Evolutionary conservation across 1,140 invertebrate species (phyloP).

Genomic region (Cotesia glomerata): DNA sequence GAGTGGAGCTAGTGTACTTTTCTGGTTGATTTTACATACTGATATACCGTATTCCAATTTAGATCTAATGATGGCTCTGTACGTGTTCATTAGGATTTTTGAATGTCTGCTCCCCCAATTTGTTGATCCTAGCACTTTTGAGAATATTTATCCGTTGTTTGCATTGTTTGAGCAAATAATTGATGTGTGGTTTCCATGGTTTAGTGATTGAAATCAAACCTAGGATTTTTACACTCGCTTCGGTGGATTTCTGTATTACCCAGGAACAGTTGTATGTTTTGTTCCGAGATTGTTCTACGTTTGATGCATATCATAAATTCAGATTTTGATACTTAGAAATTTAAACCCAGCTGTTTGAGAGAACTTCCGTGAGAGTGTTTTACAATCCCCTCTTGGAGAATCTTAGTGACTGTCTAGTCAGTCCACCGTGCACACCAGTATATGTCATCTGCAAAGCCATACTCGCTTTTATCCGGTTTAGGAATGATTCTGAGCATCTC

Average conservation of each 20-base stretch:
- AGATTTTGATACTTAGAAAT: conserved; percentile 13
- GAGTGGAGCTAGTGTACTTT: background rate
- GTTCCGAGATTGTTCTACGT: background rate
- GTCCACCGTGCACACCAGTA: background rate
- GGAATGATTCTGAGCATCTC: background rate
- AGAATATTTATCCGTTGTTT: background rate
- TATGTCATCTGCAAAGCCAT: conserved; percentile 17
- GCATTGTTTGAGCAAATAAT: background rate
- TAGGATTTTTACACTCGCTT: background rate
- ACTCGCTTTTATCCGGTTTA: conserved; percentile 1
- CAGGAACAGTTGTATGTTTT: background rate
- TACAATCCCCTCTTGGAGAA: conserved; percentile 15
- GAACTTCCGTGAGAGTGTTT: background rate
- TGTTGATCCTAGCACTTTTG: background rate
- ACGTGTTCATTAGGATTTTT: conserved; percentile 1
- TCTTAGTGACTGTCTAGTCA: background rate
- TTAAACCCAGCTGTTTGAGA: conserved; percentile 17
- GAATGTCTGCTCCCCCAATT: conserved; percentile 16
- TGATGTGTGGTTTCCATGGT: conserved; percentile 5
- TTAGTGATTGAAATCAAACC: background rate
- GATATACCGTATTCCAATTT: conserved; percentile 13
- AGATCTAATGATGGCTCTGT: conserved; percentile 12
- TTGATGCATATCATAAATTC: conserved; percentile 16
- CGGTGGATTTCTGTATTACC: background rate
- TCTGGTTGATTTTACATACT: too few species aligned